phyloP scores from a whole-genome alignment of 2,797 vertebrate genomes.

The Heteromormyrus szaboi region DNA sequence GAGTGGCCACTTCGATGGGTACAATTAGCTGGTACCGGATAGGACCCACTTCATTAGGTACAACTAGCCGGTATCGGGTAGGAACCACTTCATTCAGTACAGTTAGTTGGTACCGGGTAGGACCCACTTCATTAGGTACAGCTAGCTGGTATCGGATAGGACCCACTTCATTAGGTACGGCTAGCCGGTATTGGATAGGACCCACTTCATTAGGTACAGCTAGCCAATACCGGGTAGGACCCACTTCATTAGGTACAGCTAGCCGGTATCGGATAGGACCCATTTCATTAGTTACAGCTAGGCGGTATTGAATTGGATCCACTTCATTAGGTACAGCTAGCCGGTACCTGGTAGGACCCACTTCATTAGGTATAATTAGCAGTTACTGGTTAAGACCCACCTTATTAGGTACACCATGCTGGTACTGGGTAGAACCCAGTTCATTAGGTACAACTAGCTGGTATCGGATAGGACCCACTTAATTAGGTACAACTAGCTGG shows the following conservation, averaged over 20 bases:
- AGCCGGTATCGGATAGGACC: background rate
- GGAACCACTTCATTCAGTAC: background rate
- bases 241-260: background rate
- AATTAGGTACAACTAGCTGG: too few species aligned
- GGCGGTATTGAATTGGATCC: background rate
- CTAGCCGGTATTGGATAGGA: background rate
- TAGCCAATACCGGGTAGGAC: background rate
- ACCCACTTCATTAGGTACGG: background rate
- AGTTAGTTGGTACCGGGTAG: fast-evolving
- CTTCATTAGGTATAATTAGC: too few species aligned
- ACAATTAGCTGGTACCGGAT: background rate
- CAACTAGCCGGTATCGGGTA: background rate
- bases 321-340: background rate
- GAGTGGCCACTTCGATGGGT: background rate
- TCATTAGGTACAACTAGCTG: too few species aligned
- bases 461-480: background rate
- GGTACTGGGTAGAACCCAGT: background rate
- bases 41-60: background rate
- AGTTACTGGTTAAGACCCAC: too few species aligned
- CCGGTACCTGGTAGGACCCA: background rate
- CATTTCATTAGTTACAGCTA: background rate
- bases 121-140: background rate
- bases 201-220: background rate
- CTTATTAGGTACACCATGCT: too few species aligned
- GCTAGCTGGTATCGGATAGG: background rate